Conservation (phyloP, 2,797 vertebrate species). For the Nothura maculosa region DNA sequence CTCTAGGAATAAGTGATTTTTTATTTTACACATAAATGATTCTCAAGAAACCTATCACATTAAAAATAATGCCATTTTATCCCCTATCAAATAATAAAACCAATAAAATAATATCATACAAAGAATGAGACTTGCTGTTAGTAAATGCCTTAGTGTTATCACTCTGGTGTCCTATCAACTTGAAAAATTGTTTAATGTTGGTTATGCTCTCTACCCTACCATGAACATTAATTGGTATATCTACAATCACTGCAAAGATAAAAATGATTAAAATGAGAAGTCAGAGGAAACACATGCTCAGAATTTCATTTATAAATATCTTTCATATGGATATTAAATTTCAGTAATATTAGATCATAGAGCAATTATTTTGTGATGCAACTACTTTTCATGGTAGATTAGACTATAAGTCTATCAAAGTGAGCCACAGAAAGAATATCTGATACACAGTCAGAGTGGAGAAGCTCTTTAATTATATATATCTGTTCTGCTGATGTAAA, state of each 20-base stretch:
- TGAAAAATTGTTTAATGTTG: background rate
- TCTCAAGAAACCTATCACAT: background rate
- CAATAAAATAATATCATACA: background rate
- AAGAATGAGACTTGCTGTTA: background rate
- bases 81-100: background rate
- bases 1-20: background rate
- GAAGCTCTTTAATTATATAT: background rate
- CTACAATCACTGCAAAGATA: background rate
- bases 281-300: background rate
- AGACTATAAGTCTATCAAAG: background rate
- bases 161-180: background rate
- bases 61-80: background rate
- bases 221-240: background rate
- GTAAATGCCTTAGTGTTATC: background rate
- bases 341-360: background rate
- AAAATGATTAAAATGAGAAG: background rate
- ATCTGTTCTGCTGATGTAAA: background rate
- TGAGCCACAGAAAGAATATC: background rate
- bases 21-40: background rate
- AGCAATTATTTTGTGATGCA: background rate
- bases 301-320: background rate
- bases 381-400: background rate
- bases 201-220: rapidly evolving
- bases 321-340: background rate
- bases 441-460: background rate